Conservation (phyloP, 2,888 invertebrate species). For the Folsomia candida region DNA sequence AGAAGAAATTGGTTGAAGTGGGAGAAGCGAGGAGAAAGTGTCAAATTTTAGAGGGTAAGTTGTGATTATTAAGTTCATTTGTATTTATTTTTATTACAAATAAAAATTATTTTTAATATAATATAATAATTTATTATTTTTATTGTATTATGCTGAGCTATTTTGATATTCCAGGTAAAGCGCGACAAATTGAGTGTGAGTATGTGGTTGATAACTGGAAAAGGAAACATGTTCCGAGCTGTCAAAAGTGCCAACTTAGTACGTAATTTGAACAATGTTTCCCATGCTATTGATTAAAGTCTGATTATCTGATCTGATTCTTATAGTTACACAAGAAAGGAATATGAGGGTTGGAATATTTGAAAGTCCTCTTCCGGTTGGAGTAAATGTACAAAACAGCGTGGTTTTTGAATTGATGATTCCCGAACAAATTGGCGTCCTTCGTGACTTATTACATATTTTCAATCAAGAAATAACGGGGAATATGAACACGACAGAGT, state of each 20-base stretch:
- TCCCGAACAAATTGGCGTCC: conserved; percentile 12
- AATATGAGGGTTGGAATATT: neutral
- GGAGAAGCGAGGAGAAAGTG: neutral
- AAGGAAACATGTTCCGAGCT: conserved; percentile 3
- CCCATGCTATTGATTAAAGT: neutral
- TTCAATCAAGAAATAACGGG: neutral
- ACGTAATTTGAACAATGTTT: neutral
- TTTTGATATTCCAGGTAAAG: too few species aligned
- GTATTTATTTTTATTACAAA: too few species aligned
- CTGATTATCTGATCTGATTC: neutral
- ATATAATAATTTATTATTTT: too few species aligned
- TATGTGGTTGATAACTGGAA: conserved; percentile 18
- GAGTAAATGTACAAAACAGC: neutral
- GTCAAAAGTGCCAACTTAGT: conserved; percentile 9
- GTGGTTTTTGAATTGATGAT: conserved; percentile 18
- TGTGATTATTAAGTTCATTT: too few species aligned
- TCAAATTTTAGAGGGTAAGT: too few species aligned
- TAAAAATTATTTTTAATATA: too few species aligned
- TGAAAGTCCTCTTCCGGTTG: conserved; percentile 14
- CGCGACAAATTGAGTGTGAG: conserved; percentile 8
- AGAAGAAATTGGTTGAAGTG: conserved; percentile 9
- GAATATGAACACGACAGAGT: neutral
- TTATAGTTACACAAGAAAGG: conserved; percentile 2
- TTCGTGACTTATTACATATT: conserved; percentile 14
- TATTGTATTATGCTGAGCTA: too few species aligned